Conservation (phyloP, 2,797 vertebrate genomes). For the Thunnus albacares region DNA sequence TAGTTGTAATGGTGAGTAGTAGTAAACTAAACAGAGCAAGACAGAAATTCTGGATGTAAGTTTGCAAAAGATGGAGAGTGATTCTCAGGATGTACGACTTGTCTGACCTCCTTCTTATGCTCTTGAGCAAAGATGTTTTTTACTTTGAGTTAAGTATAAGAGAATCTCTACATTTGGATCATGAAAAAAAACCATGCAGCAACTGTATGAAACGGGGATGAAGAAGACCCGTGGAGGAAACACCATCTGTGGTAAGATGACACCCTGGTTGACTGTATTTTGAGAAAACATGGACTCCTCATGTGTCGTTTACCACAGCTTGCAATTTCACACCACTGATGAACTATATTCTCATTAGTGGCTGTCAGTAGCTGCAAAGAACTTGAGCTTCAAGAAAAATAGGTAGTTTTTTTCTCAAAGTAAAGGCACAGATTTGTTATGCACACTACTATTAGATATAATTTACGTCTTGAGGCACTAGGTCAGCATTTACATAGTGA, state of each 20-base stretch:
- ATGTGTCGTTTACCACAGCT: not conserved
- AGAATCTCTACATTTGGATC: constrained; percentile 11
- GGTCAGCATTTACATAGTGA: constrained; percentile 53
- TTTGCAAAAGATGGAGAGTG: not conserved
- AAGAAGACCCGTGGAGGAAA: constrained; percentile 10
- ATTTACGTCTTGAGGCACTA: constrained; percentile 35
- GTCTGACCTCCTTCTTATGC: constrained; percentile 9
- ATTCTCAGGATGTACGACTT: constrained; percentile 16
- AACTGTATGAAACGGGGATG: not conserved
- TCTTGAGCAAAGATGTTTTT: not conserved
- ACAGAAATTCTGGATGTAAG: not conserved
- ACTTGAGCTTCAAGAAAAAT: constrained; percentile 2
- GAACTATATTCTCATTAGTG: constrained; percentile 16
- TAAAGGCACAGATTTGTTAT: constrained; percentile 3
- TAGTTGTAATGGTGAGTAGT: not conserved
- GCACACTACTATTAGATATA: constrained; percentile 9
- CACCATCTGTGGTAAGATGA: constrained; percentile 23
- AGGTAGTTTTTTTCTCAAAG: not conserved
- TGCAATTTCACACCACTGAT: not conserved
- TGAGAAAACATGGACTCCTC: constrained; percentile 3
- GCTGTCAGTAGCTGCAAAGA: not conserved
- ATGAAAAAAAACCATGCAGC: constrained; percentile 20
- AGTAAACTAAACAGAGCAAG: constrained; percentile 18
- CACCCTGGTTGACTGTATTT: constrained; percentile 12
- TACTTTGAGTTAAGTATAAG: not conserved